Conservation (phyloP, 2,797 vertebrate species). For the Pelodytes ibericus region DNA sequence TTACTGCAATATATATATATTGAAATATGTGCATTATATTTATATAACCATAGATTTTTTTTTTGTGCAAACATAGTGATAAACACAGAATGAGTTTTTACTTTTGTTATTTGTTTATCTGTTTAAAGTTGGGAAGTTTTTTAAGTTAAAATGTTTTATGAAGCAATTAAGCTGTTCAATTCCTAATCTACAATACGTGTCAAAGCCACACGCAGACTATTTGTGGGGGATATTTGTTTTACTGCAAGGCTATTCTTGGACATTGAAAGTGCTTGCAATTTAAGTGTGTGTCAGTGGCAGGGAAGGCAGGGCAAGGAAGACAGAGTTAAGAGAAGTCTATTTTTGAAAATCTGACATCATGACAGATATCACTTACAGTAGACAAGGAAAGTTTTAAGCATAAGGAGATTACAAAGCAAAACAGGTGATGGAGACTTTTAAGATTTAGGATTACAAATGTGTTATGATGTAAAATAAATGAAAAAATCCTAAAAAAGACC, state of each 20-base stretch:
- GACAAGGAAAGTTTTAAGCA: slow-evolving; percentile 7
- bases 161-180: background rate
- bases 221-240: slow-evolving; percentile 50
- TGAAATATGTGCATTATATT: too few species aligned
- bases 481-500: slow-evolving; percentile 37
- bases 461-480: slow-evolving; percentile 9
- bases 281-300: slow-evolving; percentile 37
- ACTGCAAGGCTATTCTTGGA: slow-evolving; percentile 56
- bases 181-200: background rate
- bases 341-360: slow-evolving; percentile 48
- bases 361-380: slow-evolving; percentile 42
- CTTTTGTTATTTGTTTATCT: too few species aligned
- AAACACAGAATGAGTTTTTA: too few species aligned
- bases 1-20: too few species aligned
- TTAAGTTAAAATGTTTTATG: too few species aligned
- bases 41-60: too few species aligned
- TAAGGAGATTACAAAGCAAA: slow-evolving; percentile 21
- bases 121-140: too few species aligned
- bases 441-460: slow-evolving; percentile 9
- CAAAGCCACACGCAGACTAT: slow-evolving; percentile 37
- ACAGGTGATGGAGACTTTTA: slow-evolving; percentile 9
- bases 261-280: slow-evolving; percentile 50
- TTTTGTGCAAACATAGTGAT: too few species aligned
- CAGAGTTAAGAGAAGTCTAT: slow-evolving; percentile 40
- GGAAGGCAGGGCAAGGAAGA: slow-evolving; percentile 27